A percentile compares a stretch with the other conserved stretches of the same genome.
Conservation (phyloP, 2,888 invertebrate species). For the Osmoderma eremita region DNA sequence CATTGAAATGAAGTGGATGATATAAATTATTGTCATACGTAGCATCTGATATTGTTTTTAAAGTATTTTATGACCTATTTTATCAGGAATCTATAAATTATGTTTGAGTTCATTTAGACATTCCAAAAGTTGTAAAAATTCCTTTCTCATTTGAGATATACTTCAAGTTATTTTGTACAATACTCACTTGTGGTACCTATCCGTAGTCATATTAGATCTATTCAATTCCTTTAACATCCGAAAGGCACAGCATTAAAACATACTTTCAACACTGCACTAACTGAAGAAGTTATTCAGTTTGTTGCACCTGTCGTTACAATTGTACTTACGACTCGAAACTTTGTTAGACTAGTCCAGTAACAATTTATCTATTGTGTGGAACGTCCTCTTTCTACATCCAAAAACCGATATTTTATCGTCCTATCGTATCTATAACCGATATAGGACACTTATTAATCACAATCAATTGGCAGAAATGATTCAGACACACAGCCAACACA, state of each 20-base stretch:
- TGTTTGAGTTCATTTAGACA: background rate
- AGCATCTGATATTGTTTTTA: no score
- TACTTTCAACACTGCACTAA: background rate
- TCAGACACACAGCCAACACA: background rate
- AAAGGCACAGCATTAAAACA: background rate
- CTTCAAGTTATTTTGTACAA: background rate
- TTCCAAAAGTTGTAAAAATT: background rate
- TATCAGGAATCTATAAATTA: no score
- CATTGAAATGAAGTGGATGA: no score
- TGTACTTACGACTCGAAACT: background rate
- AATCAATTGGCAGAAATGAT: background rate
- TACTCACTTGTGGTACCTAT: conserved; percentile 73
- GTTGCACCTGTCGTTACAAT: conserved; percentile 19
- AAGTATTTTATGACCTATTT: no score
- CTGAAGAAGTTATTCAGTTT: conserved; percentile 32
- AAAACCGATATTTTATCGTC: no score
- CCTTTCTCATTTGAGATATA: background rate
- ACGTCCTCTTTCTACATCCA: no score
- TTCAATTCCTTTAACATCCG: no score
- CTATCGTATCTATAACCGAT: no score
- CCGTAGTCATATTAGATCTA: conserved; percentile 67
- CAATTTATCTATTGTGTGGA: background rate
- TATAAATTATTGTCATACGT: no score
- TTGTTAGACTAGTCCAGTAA: background rate
- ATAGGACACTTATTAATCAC: background rate